Evolutionary conservation across 2,888 invertebrate species (phyloP).

Genomic region (Chalcis sispes): DNA sequence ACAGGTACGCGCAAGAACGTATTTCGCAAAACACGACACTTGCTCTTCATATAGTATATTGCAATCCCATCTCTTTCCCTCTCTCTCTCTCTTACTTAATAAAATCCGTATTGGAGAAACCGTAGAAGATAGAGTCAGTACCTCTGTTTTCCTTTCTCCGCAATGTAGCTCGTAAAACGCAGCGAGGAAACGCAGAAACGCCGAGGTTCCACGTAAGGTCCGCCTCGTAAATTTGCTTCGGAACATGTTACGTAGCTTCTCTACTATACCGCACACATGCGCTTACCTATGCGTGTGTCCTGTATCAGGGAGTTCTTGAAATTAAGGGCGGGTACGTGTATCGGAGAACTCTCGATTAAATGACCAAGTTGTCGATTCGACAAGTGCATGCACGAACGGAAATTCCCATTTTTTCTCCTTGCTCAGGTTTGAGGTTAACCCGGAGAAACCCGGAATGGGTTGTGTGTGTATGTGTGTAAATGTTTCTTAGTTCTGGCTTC

Average conservation of each 20-base stretch:
- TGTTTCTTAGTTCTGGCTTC: too few relatives aligned
- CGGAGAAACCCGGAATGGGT: too few relatives aligned
- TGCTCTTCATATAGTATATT: conserved; percentile 35
- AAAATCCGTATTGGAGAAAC: background rate
- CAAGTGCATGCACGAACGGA: background rate
- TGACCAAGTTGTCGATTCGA: background rate
- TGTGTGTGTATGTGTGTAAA: too few relatives aligned
- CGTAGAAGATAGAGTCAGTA: background rate
- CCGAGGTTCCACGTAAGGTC: conserved; percentile 57
- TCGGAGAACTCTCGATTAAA: background rate
- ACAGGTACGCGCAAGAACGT: background rate
- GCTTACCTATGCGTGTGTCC: background rate
- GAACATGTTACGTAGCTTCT: background rate
- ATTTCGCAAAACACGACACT: background rate
- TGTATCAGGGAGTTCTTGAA: background rate
- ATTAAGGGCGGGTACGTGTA: conserved; percentile 41
- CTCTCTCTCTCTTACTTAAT: too few relatives aligned
- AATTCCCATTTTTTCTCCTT: background rate
- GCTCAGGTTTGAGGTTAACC: too few relatives aligned
- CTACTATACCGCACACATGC: background rate
- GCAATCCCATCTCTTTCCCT: too few relatives aligned
- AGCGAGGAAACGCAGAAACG: conserved; percentile 46
- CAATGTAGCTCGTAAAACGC: conserved; percentile 56
- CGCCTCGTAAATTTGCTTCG: conserved; percentile 59
- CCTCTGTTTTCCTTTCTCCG: background rate